Evolutionary conservation across 2,113 vertebrate species (phyloP), one percentile per base, ranked within the genome.

Genomic region (Machaerirhynchus nigripectus): DNA sequence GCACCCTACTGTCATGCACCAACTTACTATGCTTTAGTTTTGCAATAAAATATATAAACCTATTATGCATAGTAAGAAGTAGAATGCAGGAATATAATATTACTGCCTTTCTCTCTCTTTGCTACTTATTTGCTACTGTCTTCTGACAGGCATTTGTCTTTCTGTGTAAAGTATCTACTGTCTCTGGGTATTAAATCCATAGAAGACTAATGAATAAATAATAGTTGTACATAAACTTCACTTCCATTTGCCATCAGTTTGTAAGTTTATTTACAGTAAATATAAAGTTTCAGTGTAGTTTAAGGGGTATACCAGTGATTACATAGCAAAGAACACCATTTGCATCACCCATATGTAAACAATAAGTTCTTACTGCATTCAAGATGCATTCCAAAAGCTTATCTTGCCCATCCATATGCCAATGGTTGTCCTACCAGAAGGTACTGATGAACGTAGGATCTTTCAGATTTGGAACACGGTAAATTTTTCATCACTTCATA

Each of bases 161-260:
- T 35, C 57, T 78, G 20, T 80, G 33, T 78, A 68, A 94, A 94
- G 35, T 49, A 84, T 69, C 59, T 93, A 49, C 40, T 3, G 2
- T 74, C 68, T 78, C 64, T 84, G 31, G 42, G 24, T 74, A 70
- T 84, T 89, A 97, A 95, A 86, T 83, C 63, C 55, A 55, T 10
- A 74, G 71, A 77, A 77, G 63, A 67, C 63, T 91, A 85, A 91
- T 88, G 75, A 95, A 94, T 93, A 94, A 94, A 95, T 78, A 90
- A 71, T 52, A 95, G 33, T 70, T 88, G 90, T 71, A 61, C 28
- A 67, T 26, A 80, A 52, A 55, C 39, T 81, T 86, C 59, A 68
- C 30, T 91, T 91, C 56, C 52, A 59, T 77, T 93, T 96, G 35
- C 50, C 22, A 12, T 77, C 67, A 83, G 68, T 80, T 73, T 91